A percentile compares a stretch with the other conserved stretches of the same genome.
Conservation (phyloP, 1,140 invertebrate genomes). For the Temnothorax longispinosus region DNA sequence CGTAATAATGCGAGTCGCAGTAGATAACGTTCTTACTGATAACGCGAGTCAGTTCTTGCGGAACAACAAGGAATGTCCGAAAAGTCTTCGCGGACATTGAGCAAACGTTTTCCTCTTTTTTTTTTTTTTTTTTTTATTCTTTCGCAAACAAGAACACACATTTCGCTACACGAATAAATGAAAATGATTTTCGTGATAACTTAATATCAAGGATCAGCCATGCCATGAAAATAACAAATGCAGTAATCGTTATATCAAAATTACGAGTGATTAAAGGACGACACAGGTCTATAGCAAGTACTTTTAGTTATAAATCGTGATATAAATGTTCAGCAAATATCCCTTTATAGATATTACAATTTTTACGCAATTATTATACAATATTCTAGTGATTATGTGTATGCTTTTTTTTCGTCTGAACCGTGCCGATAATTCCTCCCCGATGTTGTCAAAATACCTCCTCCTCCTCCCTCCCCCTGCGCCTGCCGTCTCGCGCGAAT, state of each 20-base stretch:
- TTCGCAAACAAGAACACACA: slow-evolving; percentile 66
- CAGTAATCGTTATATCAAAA: slow-evolving; percentile 66
- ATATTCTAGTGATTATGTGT: slow-evolving; percentile 85
- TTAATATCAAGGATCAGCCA: slow-evolving; percentile 45
- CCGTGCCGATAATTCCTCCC: slow-evolving; percentile 76
- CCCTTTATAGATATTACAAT: slow-evolving; percentile 71
- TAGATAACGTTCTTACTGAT: slow-evolving; percentile 49
- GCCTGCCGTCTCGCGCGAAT: not conserved
- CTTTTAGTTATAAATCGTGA: slow-evolving; percentile 76
- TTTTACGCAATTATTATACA: slow-evolving; percentile 80
- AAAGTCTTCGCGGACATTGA: slow-evolving; percentile 53
- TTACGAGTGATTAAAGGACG: slow-evolving; percentile 69
- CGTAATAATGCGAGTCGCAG: slow-evolving; percentile 44
- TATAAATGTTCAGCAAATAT: slow-evolving; percentile 78
- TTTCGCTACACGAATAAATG: slow-evolving; percentile 58
- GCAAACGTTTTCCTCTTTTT: slow-evolving; percentile 25
- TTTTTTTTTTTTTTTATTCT: not conserved
- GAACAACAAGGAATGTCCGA: not conserved
- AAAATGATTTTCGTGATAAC: slow-evolving; percentile 26
- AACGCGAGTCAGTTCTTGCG: not conserved
- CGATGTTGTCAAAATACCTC: slow-evolving; percentile 31
- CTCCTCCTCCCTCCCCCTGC: not conserved
- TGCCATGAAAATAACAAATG: slow-evolving; percentile 74
- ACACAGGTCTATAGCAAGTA: slow-evolving; percentile 76
- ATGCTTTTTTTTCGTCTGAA: slow-evolving; percentile 75